Percentiles rank a stretch among this genome's conserved stretches.
Evolutionary conservation across 2,113 vertebrate species (phyloP).

Genomic region (Oryzias celebensis): DNA sequence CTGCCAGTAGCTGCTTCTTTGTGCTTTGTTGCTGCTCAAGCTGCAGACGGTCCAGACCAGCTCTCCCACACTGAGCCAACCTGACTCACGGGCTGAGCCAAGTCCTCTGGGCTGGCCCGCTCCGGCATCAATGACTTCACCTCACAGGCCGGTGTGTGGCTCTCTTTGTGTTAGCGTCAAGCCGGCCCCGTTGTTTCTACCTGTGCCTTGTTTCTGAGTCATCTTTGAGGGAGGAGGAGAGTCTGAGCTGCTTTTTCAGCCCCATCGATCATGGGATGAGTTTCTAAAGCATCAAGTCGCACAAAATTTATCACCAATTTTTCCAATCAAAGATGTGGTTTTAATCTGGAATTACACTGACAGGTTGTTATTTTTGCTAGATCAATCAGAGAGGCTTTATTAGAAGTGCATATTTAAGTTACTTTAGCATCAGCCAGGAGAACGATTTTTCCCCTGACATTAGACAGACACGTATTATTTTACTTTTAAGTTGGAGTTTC

Average conservation of each 20-base stretch:
- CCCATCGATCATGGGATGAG: too few relatives aligned
- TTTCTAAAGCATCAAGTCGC: too few relatives aligned
- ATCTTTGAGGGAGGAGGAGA: not conserved
- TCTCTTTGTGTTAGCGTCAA: constrained; percentile 23
- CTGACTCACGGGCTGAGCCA: constrained; percentile 44
- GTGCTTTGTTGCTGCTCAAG: constrained; percentile 26
- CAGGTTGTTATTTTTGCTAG: too few relatives aligned
- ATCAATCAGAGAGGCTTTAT: too few relatives aligned
- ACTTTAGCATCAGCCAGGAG: too few relatives aligned
- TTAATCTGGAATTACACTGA: too few relatives aligned
- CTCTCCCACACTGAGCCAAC: constrained; percentile 28
- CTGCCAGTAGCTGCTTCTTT: constrained; percentile 44
- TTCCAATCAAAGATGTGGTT: too few relatives aligned
- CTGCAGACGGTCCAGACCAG: constrained; percentile 34
- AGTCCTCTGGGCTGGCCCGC: constrained; percentile 24
- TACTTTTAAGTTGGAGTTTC: too few relatives aligned
- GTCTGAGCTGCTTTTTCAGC: not conserved
- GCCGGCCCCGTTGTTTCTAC: constrained; percentile 14
- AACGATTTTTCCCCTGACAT: too few relatives aligned
- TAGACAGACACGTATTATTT: too few relatives aligned
- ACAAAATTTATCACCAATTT: too few relatives aligned
- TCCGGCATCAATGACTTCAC: constrained; percentile 22
- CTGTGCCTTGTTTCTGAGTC: not conserved
- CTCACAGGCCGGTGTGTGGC: constrained; percentile 1
- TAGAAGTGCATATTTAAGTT: too few relatives aligned